Base-by-base conservation (phyloP, 2,888 invertebrate genomes). In the Limnephilus lunatus region DNA sequence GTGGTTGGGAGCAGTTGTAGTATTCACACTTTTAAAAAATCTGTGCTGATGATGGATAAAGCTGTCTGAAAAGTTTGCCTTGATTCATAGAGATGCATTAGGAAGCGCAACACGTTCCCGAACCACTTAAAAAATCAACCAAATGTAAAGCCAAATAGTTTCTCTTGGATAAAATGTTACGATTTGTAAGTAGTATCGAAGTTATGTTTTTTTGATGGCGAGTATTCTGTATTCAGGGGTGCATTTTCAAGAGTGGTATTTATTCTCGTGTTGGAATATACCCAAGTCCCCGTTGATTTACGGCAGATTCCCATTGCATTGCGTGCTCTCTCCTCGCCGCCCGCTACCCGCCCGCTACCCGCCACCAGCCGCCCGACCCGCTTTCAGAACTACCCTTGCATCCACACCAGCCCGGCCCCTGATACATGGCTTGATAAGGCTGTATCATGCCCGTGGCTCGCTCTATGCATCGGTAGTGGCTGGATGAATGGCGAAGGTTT, bases 401-500 rank as follows among this genome's bases (percentile, higher is more conserved):
- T 68, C 68, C 25, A 68, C 68, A 68, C 68, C 68, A n/a, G 25
- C 9, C 25, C 68, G n/a, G 9, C 68, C 68, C 68, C 9, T 25
- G 68, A 68, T 68, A 68, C 68, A 68, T 25, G 68, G 25, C 68
- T 68, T 25, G 68, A 68, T 68, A 68, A 68, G 68, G 68, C 25
- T n/a, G 68, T 68, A 68, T 68, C 68, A 68, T 11, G 25, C 25
- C 68, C 25, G 25, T n/a, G 25, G 25, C 68, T n/a, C 25, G 25
- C 68, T 68, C 25, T 68, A 68, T 68, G 68, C 68, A 68, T 68
- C n/a, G 68, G 68, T 68, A 68, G 68, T 68, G 68, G 68, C 68
- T 68, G 68, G 68, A 68, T 68, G 32, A 83, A 83, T 83, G 25
- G 83, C 83, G 19, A 83, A 83, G 83, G 35, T 86, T 86, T 86